A percentile compares a stretch with the other conserved stretches of the same genome.
phyloP scores from a whole-genome alignment of 2,888 invertebrate species.

The Physocephala rufipes region DNA sequence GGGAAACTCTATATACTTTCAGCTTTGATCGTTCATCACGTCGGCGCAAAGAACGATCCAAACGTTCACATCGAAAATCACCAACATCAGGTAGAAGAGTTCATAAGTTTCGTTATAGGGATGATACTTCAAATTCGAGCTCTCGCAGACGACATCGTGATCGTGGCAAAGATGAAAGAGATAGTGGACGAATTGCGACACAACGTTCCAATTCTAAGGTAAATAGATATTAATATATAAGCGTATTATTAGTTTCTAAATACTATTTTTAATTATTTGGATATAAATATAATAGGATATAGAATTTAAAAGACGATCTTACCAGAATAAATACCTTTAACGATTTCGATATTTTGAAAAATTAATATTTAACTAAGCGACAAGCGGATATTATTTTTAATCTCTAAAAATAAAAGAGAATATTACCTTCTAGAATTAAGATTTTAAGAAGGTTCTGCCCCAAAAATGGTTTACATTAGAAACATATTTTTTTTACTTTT shows the following conservation, averaged over 20 bases:
- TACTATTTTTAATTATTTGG: slow-evolving; percentile 47
- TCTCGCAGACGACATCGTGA: slow-evolving; percentile 64
- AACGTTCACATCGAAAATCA: slow-evolving; percentile 85
- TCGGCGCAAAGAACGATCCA: slow-evolving; percentile 84
- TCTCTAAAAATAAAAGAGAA: neutral
- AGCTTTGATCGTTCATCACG: slow-evolving; percentile 75
- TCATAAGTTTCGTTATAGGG: slow-evolving; percentile 70
- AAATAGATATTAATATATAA: slow-evolving; percentile 48
- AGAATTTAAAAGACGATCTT: neutral
- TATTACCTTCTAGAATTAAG: too few species aligned
- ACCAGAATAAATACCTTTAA: too few species aligned
- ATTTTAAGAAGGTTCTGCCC: neutral
- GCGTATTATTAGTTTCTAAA: too few species aligned
- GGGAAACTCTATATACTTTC: slow-evolving; percentile 42
- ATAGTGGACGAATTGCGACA: slow-evolving; percentile 59
- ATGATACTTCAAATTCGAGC: slow-evolving; percentile 64
- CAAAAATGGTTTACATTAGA: too few species aligned
- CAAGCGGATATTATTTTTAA: neutral
- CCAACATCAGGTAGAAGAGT: slow-evolving; percentile 80
- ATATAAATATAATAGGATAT: slow-evolving; percentile 16
- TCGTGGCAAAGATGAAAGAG: slow-evolving; percentile 64
- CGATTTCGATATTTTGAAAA: too few species aligned
- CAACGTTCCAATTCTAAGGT: slow-evolving; percentile 65
- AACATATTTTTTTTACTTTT: neutral
- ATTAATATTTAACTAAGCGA: too few species aligned